Evolutionary conservation across 2,888 invertebrate genomes (phyloP).

Genomic region (Sarcophaga rosellei): DNA sequence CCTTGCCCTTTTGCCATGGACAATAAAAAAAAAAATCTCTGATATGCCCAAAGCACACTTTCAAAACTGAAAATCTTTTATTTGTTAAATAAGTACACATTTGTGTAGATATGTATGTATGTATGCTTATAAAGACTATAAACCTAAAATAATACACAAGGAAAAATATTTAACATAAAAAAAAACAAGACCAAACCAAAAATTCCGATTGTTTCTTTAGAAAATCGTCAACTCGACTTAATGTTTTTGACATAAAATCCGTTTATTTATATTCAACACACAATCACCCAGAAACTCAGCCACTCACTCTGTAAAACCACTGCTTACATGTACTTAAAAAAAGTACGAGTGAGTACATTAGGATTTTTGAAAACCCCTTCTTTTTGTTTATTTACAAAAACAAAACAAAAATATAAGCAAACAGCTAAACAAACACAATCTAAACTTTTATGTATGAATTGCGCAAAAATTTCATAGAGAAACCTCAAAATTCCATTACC

Average conservation of each 20-base stretch:
- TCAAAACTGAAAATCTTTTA: conserved; percentile 2
- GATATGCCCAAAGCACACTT: conserved; percentile 32
- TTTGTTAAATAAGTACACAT: background rate
- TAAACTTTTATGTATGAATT: conserved; percentile 39
- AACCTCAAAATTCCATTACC: conserved; percentile 65
- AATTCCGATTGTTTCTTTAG: conserved; percentile 39
- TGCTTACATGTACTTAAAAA: conserved; percentile 48
- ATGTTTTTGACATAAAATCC: conserved; percentile 58
- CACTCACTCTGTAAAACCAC: conserved; percentile 36
- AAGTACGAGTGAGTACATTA: conserved; percentile 43
- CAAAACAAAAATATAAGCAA: background rate
- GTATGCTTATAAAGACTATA: background rate
- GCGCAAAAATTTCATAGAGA: conserved; percentile 62
- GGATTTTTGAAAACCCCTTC: conserved; percentile 47
- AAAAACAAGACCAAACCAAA: background rate
- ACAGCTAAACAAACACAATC: conserved; percentile 29
- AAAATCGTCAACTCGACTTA: conserved; percentile 42
- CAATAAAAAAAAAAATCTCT: conserved; percentile 34
- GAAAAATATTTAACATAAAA: conserved; percentile 19
- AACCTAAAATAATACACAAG: conserved; percentile 10
- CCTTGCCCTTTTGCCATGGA: background rate
- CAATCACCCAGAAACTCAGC: background rate
- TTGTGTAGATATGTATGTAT: conserved; percentile 5
- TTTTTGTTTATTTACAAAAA: conserved; percentile 34
- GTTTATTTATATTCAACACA: conserved; percentile 43